phyloP scores from a whole-genome alignment of 1,140 invertebrate genomes.

The Orius insidiosus region DNA sequence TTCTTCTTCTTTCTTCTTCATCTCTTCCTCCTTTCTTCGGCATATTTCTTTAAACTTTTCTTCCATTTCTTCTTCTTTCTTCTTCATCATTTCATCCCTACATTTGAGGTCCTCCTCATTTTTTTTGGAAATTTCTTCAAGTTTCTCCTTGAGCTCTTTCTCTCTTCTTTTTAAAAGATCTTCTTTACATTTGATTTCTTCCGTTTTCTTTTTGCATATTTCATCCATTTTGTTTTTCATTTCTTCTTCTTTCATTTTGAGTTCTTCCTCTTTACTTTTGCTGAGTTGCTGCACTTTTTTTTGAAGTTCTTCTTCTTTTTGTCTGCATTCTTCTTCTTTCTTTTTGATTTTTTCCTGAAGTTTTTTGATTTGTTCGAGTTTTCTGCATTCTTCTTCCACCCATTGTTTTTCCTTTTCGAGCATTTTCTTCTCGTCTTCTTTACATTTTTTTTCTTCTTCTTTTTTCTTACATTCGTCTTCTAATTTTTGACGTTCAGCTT shows the following conservation, averaged over 20 bases:
- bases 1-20: neutral
- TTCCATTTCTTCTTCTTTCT: neutral
- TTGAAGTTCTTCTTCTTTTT: no score
- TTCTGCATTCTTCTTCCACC: no score
- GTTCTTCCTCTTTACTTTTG: neutral
- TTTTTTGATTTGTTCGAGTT: no score
- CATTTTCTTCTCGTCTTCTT: no score
- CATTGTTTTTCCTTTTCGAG: no score
- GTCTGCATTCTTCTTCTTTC: no score
- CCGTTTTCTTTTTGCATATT: no score
- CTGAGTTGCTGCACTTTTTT: neutral
- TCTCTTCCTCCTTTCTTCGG: neutral
- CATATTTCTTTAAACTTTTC: neutral
- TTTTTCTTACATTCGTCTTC: no score
- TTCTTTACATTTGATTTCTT: neutral
- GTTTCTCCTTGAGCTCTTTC: neutral
- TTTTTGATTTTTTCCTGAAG: no score
- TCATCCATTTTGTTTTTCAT: neutral
- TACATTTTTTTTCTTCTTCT: no score
- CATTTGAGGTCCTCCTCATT: neutral
- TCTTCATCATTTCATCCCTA: neutral
- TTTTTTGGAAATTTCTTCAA: neutral
- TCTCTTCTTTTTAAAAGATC: neutral
- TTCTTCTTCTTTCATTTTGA: neutral
- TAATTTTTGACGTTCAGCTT: no score